Evolutionary conservation across 2,797 vertebrate species (phyloP).

Genomic region (Mionectes olivaceus): DNA sequence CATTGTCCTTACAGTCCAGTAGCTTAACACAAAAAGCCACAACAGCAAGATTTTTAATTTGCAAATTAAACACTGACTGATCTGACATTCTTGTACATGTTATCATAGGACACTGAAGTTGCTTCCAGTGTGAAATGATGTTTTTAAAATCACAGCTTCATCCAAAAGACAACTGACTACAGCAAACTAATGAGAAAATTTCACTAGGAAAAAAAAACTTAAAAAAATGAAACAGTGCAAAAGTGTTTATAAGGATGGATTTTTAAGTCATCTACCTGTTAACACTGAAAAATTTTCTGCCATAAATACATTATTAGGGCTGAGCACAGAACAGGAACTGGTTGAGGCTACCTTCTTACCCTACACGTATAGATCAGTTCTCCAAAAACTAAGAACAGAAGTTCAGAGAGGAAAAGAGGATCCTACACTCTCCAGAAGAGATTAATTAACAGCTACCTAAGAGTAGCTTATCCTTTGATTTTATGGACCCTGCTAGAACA

Average conservation of each 20-base stretch:
- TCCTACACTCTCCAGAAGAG: neutral
- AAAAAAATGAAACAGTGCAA: neutral
- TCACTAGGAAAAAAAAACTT: neutral
- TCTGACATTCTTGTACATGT: slow-evolving; percentile 29
- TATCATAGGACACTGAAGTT: neutral
- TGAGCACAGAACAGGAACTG: neutral
- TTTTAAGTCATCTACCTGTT: neutral
- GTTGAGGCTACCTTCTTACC: neutral
- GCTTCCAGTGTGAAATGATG: neutral
- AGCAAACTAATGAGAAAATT: neutral
- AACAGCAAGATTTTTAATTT: slow-evolving; percentile 17
- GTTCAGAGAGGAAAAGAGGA: neutral
- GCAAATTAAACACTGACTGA: slow-evolving; percentile 57
- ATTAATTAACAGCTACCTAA: neutral
- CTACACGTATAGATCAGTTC: rapidly evolving
- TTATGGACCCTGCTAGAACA: neutral
- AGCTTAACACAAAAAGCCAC: slow-evolving; percentile 16
- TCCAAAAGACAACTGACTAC: neutral
- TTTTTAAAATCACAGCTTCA: slow-evolving; percentile 6
- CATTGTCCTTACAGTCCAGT: slow-evolving; percentile 8
- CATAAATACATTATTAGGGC: neutral
- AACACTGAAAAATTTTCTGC: neutral
- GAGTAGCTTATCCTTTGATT: neutral
- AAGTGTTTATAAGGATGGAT: neutral
- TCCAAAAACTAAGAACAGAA: neutral